These are phyloP conservation scores for Ochropacha duplaris DNA, from an alignment of 2,888 invertebrate genomes.

Conservation along the genomic window DNA sequence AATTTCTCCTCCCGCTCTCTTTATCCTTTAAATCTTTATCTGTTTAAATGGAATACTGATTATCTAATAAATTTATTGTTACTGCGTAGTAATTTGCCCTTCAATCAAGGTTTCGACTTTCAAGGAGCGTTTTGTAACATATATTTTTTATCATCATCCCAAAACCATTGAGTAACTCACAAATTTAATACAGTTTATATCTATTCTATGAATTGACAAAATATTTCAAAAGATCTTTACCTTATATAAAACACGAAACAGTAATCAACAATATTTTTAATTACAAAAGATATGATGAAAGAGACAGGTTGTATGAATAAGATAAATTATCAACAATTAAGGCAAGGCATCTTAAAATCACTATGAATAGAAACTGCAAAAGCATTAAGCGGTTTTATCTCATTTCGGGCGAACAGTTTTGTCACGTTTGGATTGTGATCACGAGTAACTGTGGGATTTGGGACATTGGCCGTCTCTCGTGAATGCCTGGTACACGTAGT, in stretches of 20 bases:
- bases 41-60: too few species aligned
- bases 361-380: slow-evolving; percentile 17
- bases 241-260: not conserved
- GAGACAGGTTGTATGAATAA: not conserved
- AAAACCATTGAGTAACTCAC: not conserved
- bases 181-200: too few species aligned
- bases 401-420: slow-evolving; percentile 30
- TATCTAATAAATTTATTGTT: too few species aligned
- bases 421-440: slow-evolving; percentile 49
- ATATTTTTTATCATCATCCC: not conserved
- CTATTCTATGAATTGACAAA: too few species aligned
- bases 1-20: too few species aligned
- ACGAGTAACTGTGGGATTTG: slow-evolving; percentile 52
- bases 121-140: too few species aligned
- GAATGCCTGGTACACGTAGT: slow-evolving; percentile 16
- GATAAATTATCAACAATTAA: not conserved
- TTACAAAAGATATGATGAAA: not conserved
- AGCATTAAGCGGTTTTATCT: slow-evolving; percentile 30
- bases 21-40: not conserved
- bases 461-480: slow-evolving; percentile 36
- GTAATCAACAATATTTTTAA: not conserved
- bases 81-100: too few species aligned
- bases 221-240: not conserved
- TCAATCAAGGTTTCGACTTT: too few species aligned
- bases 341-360: slow-evolving; percentile 1